phyloP scores from a whole-genome alignment of 1,140 invertebrate genomes.

The Venturia canescens region DNA sequence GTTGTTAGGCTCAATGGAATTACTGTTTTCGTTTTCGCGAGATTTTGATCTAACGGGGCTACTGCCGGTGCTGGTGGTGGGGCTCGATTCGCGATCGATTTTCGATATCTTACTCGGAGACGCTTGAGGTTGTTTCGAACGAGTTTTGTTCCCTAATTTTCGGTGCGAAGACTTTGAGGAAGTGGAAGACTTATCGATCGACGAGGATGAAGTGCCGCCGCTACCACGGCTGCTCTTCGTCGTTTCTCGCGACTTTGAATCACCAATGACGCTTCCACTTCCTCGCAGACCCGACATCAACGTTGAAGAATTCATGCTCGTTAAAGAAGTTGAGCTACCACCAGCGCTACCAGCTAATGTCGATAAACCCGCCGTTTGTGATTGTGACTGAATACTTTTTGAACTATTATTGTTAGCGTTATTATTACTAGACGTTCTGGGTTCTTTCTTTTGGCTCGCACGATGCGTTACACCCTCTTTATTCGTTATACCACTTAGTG shows the following conservation, averaged over 20 bases:
- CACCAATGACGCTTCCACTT: conserved; percentile 55
- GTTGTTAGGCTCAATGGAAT: conserved; percentile 54
- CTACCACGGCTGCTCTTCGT: conserved; percentile 42
- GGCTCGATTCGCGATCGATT: conserved; percentile 59
- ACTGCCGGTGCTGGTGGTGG: conserved; percentile 4
- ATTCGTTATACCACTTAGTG: conserved; percentile 70
- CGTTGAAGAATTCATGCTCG: neutral
- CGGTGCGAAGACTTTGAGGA: conserved; percentile 69
- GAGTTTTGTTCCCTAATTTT: conserved; percentile 70
- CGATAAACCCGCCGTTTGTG: conserved; percentile 52
- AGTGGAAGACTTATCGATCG: conserved; percentile 64
- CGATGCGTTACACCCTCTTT: conserved; percentile 73
- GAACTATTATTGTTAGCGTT: conserved; percentile 67
- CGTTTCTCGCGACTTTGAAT: conserved; percentile 56
- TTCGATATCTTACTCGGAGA: conserved; percentile 66
- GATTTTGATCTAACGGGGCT: conserved; percentile 71
- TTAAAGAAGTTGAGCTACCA: neutral
- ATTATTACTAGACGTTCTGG: conserved; percentile 73
- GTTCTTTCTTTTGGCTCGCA: conserved; percentile 74
- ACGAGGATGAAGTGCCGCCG: conserved; percentile 61
- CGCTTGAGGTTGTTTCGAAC: conserved; percentile 66
- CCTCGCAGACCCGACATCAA: conserved; percentile 55
- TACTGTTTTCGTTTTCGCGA: conserved; percentile 69
- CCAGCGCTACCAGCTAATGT: conserved; percentile 16
- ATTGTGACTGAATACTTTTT: conserved; percentile 62